These are phyloP conservation scores for Euura saliciscinereae DNA, from an alignment of 1,140 invertebrate genomes.

Conservation along the genomic window DNA sequence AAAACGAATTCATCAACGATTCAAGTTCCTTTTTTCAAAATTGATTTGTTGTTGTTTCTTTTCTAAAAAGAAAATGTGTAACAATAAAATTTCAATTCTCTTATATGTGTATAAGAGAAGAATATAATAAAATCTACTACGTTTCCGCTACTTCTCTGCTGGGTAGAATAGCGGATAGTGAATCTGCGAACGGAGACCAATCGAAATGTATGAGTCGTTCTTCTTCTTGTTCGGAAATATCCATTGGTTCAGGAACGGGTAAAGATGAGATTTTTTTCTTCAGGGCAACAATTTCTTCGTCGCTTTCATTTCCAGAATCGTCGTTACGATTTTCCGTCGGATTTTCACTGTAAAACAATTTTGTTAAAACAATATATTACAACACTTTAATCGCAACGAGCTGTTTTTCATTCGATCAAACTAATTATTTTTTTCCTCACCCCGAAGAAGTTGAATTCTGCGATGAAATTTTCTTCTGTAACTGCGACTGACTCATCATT, in stretches of 20 bases:
- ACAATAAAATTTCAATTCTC: too few species aligned
- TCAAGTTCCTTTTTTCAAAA: too few species aligned
- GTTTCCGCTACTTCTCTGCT: neutral
- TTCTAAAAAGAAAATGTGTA: too few species aligned
- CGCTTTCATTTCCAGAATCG: conserved; percentile 6
- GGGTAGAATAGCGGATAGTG: neutral
- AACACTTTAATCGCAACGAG: neutral
- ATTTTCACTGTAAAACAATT: conserved; percentile 26
- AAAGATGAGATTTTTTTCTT: neutral
- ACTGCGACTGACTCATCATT: conserved; percentile 40
- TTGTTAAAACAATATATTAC: neutral
- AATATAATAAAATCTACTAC: neutral
- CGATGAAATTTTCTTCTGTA: conserved; percentile 23
- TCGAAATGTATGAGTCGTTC: neutral
- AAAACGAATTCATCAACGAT: too few species aligned
- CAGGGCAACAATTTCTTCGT: conserved; percentile 17
- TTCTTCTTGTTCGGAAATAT: neutral
- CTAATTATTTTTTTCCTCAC: neutral
- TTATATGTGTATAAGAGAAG: too few species aligned
- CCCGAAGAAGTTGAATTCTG: conserved; percentile 26
- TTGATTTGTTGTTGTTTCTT: too few species aligned
- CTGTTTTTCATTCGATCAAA: too few species aligned
- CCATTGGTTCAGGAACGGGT: neutral
- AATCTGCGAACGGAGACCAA: neutral
- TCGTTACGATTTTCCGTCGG: conserved; percentile 8